Percentiles rank a stretch among this genome's conserved stretches.
These are phyloP conservation scores for Drosophila repletoides DNA, from an alignment of 1,140 invertebrate genomes.

Conservation along the genomic window DNA sequence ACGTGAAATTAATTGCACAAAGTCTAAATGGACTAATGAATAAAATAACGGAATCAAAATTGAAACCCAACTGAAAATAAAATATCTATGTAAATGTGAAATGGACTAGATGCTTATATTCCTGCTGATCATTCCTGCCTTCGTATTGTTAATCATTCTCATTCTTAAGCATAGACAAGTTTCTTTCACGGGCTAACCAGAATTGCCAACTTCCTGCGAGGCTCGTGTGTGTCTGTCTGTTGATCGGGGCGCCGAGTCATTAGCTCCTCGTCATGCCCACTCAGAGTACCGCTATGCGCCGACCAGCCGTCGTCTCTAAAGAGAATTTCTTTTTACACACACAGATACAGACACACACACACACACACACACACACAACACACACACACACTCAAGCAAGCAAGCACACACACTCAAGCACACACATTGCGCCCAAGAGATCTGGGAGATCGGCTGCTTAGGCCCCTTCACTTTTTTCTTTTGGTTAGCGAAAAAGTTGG, in stretches of 20 bases:
- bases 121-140: not conserved
- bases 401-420: slow-evolving; percentile 31
- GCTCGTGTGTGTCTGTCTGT: slow-evolving; percentile 31
- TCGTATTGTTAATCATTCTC: slow-evolving; percentile 6
- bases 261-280: slow-evolving; percentile 65
- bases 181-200: slow-evolving; percentile 37
- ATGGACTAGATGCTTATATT: too few relatives aligned
- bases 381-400: slow-evolving; percentile 46
- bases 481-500: slow-evolving; percentile 64
- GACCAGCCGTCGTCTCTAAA: slow-evolving; percentile 52
- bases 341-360: slow-evolving; percentile 46
- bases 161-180: slow-evolving; percentile 10
- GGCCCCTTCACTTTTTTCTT: slow-evolving; percentile 76
- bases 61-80: too few relatives aligned
- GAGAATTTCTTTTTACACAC: slow-evolving; percentile 35
- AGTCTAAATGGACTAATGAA: too few relatives aligned
- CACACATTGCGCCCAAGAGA: slow-evolving; percentile 12
- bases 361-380: slow-evolving; percentile 36
- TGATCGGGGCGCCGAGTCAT: slow-evolving; percentile 67
- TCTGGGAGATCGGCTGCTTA: slow-evolving; percentile 32
- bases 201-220: slow-evolving; percentile 71
- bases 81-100: too few relatives aligned
- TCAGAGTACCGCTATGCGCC: slow-evolving; percentile 68
- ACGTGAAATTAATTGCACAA: too few relatives aligned
- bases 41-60: too few relatives aligned